phyloP scores from a whole-genome alignment of 2,113 vertebrate species.

The Rhinolophus sinicus region DNA sequence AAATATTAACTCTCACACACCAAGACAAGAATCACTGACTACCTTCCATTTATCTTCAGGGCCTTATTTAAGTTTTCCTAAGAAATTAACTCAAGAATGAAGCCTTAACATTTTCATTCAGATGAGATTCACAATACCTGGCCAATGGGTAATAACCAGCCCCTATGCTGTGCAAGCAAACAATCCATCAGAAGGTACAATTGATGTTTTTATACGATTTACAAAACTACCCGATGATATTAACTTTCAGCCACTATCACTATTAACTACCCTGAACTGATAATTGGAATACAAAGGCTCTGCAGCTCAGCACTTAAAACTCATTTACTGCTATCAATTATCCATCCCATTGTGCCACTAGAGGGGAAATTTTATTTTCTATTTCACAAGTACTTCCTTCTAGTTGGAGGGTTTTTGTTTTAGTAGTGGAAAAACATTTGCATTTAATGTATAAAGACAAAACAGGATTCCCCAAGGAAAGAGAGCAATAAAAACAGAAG shows the following conservation, averaged over 20 bases:
- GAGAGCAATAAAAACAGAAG: slow-evolving; percentile 58
- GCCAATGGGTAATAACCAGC: not conserved
- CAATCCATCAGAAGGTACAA: slow-evolving; percentile 29
- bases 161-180: not conserved
- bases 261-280: not conserved
- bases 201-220: not conserved
- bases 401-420: slow-evolving; percentile 38
- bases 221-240: slow-evolving; percentile 1
- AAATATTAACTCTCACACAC: slow-evolving; percentile 2
- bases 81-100: slow-evolving; percentile 54
- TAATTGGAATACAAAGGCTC: slow-evolving; percentile 19
- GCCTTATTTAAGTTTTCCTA: slow-evolving; percentile 52
- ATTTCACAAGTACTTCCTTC: slow-evolving; percentile 59
- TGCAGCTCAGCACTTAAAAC: slow-evolving; percentile 34
- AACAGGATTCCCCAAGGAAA: slow-evolving; percentile 60
- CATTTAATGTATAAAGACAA: slow-evolving; percentile 68
- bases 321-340: slow-evolving; percentile 45
- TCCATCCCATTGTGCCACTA: not conserved
- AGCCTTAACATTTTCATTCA: slow-evolving; percentile 25
- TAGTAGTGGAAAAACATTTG: slow-evolving; percentile 41
- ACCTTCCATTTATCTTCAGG: not conserved
- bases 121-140: slow-evolving; percentile 10
- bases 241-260: slow-evolving; percentile 25
- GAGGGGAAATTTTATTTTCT: slow-evolving; percentile 57
- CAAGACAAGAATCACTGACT: slow-evolving; percentile 37